Evolutionary conservation across 2,113 vertebrate genomes (phyloP).

Genomic region (sheep (Ovis aries)): DNA sequence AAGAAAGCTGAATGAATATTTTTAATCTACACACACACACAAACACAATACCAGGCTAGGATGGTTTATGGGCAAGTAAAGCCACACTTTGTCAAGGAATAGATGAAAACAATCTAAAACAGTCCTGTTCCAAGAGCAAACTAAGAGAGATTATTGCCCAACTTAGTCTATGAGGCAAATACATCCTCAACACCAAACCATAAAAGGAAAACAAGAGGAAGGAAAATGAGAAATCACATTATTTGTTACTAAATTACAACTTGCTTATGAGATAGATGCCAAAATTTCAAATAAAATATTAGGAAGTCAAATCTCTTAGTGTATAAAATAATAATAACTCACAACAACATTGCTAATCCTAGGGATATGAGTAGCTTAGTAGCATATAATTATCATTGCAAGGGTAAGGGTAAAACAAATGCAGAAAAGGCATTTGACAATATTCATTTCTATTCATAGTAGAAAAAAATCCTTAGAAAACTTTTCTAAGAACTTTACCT

Average conservation of each 20-base stretch:
- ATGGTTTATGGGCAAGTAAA: background rate
- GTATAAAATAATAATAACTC: background rate
- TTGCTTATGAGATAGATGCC: background rate
- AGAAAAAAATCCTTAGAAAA: background rate
- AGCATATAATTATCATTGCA: background rate
- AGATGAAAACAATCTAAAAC: background rate
- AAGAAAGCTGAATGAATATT: background rate
- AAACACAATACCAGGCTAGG: background rate
- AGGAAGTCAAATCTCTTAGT: background rate
- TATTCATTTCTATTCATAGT: background rate
- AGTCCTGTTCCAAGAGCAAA: background rate
- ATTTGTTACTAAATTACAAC: background rate
- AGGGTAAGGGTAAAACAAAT: background rate
- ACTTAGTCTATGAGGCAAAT: background rate
- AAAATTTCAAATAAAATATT: background rate
- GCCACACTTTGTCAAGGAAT: background rate
- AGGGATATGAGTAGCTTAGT: background rate
- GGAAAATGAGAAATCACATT: background rate
- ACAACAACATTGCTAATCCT: background rate
- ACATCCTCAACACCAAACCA: background rate
- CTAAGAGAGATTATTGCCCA: background rate
- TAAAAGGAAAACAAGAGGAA: background rate
- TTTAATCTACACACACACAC: background rate
- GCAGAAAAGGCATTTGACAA: background rate
- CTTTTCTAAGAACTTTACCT: background rate